Evolutionary conservation across 2,113 vertebrate genomes (phyloP), one percentile per base, ranked within the genome.

Genomic region (Amphiprion percula): DNA sequence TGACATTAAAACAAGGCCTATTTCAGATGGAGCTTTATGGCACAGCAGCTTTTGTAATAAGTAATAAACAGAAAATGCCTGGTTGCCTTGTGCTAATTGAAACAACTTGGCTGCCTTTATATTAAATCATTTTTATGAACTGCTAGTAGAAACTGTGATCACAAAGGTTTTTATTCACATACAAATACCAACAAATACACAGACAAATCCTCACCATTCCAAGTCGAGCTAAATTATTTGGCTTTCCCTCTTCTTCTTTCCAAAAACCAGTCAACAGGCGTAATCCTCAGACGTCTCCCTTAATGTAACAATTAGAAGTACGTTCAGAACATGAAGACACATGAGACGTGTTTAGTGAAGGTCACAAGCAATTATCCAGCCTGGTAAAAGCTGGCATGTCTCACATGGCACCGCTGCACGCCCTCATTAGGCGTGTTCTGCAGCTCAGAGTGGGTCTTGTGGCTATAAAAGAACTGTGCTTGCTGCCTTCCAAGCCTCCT

Each of bases 391-490:
- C 84, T 90, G 87, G 72, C 87, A 80, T 88, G 86, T 86, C 80
- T 90, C 90, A 87, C 88, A 84, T 83, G 88, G 89, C 90, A 90
- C 87, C 60, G 67, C 83, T 80, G 82, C 83, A 82, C 76, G 55
- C 80, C 80, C 91, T 93, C 91, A 93, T 93, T 94, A 94, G 88
- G 85, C 78, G 77, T 80, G 83, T 87, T 91, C 91, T 86, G 88
- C 77, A 83, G 77, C 88, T 79, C 74, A 67, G 83, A 91, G 87
- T 88, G 85, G 90, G 80, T 91, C 90, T 80, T 26, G 68, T 76
- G 59, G 85, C 90, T 90, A 88, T 94, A 92, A 93, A 93, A 90
- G 79, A 88, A 80, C 50, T 78, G 77, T 75, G 84, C 86, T 88
- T 21, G 41, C 70, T 87, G 84, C 82, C 58, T 79, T 88, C 85